Evolutionary conservation across 1,140 invertebrate species (phyloP).

Genomic region (Halesus radiatus): DNA sequence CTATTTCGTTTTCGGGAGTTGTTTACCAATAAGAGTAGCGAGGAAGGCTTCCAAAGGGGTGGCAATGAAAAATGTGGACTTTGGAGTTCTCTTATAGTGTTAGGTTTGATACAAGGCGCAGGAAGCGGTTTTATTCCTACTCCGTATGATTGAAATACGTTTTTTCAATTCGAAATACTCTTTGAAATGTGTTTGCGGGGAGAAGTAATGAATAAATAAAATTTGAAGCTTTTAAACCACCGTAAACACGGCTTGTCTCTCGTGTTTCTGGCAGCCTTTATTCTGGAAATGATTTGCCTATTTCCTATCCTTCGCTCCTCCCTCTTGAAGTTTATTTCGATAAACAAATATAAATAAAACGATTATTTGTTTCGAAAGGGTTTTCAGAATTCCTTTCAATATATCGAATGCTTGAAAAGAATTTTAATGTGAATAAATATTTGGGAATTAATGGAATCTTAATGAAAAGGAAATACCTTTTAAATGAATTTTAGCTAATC

Average conservation of each 20-base stretch:
- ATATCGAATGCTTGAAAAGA: too few species aligned
- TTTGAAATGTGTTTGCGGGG: constrained; percentile 21
- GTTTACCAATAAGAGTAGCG: constrained; percentile 16
- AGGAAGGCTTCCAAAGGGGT: not conserved
- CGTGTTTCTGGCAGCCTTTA: not conserved
- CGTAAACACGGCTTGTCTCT: not conserved
- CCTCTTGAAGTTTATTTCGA: too few species aligned
- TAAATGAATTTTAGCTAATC: too few species aligned
- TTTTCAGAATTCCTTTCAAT: too few species aligned
- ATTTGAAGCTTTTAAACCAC: constrained; percentile 14
- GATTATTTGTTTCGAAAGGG: too few species aligned
- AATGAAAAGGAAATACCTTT: too few species aligned
- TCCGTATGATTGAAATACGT: constrained; percentile 5
- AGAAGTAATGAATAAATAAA: constrained; percentile 15
- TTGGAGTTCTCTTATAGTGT: constrained; percentile 22
- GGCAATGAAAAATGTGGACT: constrained; percentile 21
- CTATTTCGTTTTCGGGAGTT: constrained; percentile 21
- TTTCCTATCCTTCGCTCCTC: too few species aligned
- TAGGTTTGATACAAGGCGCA: constrained; percentile 12
- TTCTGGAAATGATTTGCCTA: too few species aligned
- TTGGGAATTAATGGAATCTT: too few species aligned
- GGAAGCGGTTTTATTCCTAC: constrained; percentile 18
- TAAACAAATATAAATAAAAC: too few species aligned
- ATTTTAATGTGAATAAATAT: too few species aligned
- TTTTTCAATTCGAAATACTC: not conserved